Percentiles rank a stretch among this genome's conserved stretches.
Conservation (phyloP, 2,888 invertebrate species). For the Diaperis boleti region DNA sequence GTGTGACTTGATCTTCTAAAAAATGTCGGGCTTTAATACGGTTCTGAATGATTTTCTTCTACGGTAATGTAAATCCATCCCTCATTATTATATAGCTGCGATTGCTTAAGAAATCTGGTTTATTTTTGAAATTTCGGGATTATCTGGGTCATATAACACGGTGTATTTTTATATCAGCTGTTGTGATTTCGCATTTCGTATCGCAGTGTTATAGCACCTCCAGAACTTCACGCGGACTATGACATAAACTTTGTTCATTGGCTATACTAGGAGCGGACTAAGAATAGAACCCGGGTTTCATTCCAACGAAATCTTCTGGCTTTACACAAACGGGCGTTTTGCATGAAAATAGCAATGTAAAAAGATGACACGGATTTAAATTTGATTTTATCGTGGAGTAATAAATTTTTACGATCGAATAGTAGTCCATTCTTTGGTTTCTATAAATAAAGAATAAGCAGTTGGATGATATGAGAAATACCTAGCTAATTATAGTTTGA, state of each 20-base stretch:
- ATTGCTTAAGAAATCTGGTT: no score
- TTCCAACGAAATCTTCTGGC: constrained; percentile 13
- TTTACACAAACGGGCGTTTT: constrained; percentile 14
- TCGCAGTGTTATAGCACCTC: constrained; percentile 21
- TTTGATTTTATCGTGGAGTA: not conserved
- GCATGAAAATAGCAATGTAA: not conserved
- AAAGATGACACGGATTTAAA: not conserved
- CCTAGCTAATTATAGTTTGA: no score
- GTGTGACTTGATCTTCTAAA: no score
- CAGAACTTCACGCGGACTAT: constrained; percentile 25
- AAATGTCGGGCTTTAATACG: no score
- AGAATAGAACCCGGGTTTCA: constrained; percentile 40
- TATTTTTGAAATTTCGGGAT: constrained; percentile 5
- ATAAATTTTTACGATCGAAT: no score
- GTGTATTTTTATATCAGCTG: constrained; percentile 35
- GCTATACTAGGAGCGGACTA: constrained; percentile 51
- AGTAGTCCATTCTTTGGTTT: no score
- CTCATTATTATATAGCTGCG: no score
- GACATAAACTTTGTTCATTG: constrained; percentile 42
- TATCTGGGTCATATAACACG: constrained; percentile 37
- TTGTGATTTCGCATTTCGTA: constrained; percentile 8
- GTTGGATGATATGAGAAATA: no score
- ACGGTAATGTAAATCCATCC: no score
- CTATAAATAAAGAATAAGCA: no score
- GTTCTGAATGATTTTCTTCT: no score